A percentile compares a stretch with the other conserved stretches of the same genome.
phyloP scores from a whole-genome alignment of 1,140 invertebrate genomes.

The Cyclina sinensis region DNA sequence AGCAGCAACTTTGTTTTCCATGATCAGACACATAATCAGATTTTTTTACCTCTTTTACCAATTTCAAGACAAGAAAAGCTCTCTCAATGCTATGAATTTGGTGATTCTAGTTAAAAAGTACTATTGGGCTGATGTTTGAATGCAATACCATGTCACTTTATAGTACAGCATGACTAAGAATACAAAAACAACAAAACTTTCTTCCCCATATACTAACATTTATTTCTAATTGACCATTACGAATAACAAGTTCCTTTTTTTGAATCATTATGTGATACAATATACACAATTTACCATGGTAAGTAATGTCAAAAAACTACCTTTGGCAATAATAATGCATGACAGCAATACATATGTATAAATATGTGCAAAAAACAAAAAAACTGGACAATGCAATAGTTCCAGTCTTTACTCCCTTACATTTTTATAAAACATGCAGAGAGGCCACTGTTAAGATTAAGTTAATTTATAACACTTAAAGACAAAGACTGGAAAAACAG shows the following conservation, averaged over 20 bases:
- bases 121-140: too few relatives aligned
- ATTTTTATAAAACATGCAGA: neutral
- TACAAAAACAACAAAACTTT: neutral
- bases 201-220: slow-evolving; percentile 64
- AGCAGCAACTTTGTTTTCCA: too few relatives aligned
- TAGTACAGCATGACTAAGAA: too few relatives aligned
- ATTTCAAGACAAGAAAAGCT: too few relatives aligned
- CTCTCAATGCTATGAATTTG: too few relatives aligned
- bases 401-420: neutral
- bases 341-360: neutral
- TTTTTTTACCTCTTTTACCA: too few relatives aligned
- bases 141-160: too few relatives aligned
- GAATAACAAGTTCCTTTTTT: slow-evolving; percentile 52
- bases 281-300: slow-evolving; percentile 28
- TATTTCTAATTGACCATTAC: slow-evolving; percentile 66
- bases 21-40: too few relatives aligned
- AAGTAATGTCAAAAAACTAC: slow-evolving; percentile 17
- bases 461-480: too few relatives aligned
- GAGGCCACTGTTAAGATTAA: too few relatives aligned
- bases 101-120: too few relatives aligned
- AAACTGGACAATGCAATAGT: neutral
- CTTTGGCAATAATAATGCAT: slow-evolving; percentile 52
- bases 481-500: too few relatives aligned
- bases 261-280: slow-evolving; percentile 46
- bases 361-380: slow-evolving; percentile 17